Base-by-base conservation (phyloP, 2,113 vertebrate genomes). In the Carettochelys insculpta region DNA sequence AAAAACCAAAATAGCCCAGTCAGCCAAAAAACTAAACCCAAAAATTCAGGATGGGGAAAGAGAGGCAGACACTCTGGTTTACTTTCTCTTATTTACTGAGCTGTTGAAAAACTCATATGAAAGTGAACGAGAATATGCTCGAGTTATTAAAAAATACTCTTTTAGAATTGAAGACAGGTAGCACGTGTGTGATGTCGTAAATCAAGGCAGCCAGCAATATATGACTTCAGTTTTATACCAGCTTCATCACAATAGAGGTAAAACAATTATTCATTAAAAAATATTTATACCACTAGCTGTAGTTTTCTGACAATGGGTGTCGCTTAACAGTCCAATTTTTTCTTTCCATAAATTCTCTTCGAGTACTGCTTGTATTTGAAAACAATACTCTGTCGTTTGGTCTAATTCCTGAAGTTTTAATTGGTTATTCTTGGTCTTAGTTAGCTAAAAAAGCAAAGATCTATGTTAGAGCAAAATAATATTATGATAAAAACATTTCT, bases 371-470 rank as follows among this genome's bases (percentile, higher is more conserved):
- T 22, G 52, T 22, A 97, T 45, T 41, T 83, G 93, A 82, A 98
- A 97, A 95, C 98, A 98, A 47, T 98, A 98, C 3, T 76, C 68
- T 25, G 85, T 96, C 22, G 24, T 68, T 41, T 97, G 96, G 73
- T 95, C 96, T 6, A 98, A 80, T 20, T 92, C n/a, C 24, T 9
- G 34, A 1, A 97, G 92, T 11, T 90, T 80, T 47, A 92, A 65
- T 47, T 88, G 56, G 54, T 90, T 94, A 51, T 76, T 61, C 1
- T 2, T 84, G 29, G 7, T 83, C 0, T 0, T 27, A 10, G 10
- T 77, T 24, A 51, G 13, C 96, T 96, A 83, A 79, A 87, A 38
- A 41, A 3, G 90, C 6, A 31, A 58, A 68, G 3, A 20, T 68
- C 8, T 68, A 10, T 68, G 61, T 68, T 65, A 65, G 17, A n/a